phyloP scores from a whole-genome alignment of 2,888 invertebrate species.

The Catocala nupta region DNA sequence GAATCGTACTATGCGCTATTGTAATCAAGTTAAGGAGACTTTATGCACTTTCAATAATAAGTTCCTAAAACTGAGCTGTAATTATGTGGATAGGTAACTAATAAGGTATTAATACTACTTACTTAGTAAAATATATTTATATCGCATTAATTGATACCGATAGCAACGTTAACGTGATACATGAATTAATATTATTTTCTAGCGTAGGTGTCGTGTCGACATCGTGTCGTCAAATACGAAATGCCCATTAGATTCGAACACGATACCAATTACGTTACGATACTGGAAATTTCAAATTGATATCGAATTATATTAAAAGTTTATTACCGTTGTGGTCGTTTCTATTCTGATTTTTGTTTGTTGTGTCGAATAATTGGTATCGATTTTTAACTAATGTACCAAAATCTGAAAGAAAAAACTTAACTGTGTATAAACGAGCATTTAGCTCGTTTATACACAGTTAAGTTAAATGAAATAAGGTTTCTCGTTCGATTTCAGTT shows the following conservation, averaged over 20 bases:
- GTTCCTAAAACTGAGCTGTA: no score
- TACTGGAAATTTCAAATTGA: slow-evolving; percentile 46
- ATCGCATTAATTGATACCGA: background rate
- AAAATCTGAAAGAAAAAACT: slow-evolving; percentile 8
- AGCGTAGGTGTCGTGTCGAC: slow-evolving; percentile 8
- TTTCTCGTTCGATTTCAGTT: background rate
- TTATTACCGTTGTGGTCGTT: slow-evolving; percentile 28
- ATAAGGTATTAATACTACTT: no score
- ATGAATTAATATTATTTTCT: slow-evolving; percentile 19
- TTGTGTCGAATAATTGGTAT: slow-evolving; percentile 36
- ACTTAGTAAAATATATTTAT: no score
- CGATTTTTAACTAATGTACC: slow-evolving; percentile 26
- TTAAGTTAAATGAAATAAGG: slow-evolving; percentile 5
- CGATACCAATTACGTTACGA: slow-evolving; percentile 51
- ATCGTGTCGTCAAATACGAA: slow-evolving; percentile 24
- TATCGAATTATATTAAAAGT: slow-evolving; percentile 44
- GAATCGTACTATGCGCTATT: no score
- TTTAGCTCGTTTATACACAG: slow-evolving; percentile 25
- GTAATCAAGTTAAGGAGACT: no score
- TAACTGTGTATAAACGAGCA: no score
- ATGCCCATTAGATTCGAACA: slow-evolving; percentile 32
- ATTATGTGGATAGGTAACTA: no score
- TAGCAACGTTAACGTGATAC: background rate
- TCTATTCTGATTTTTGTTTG: slow-evolving; percentile 49
- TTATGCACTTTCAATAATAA: no score